Evolutionary conservation across 2,797 vertebrate genomes (phyloP).

Genomic region (Eremophila alpestris): DNA sequence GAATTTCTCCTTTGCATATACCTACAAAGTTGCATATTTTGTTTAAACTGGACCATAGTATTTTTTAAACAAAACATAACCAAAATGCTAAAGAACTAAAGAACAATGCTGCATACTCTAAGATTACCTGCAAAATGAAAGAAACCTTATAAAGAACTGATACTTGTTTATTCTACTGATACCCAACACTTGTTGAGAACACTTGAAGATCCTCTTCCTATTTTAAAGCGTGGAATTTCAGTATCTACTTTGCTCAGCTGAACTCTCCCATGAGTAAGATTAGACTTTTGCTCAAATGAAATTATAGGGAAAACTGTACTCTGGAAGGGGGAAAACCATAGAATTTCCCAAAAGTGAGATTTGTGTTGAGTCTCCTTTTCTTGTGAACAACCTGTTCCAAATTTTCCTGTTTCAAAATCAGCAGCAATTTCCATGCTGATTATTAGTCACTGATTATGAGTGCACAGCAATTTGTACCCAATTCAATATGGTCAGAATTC

Average conservation of each 20-base stretch:
- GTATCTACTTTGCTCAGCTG: background rate
- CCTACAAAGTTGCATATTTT: background rate
- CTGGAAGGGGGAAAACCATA: background rate
- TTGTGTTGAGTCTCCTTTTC: background rate
- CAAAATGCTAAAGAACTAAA: background rate
- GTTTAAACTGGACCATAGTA: background rate
- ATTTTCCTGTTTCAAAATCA: background rate
- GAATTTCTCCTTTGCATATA: background rate
- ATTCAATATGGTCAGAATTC: background rate
- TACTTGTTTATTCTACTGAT: background rate
- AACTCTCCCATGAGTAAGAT: background rate
- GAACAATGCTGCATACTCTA: background rate
- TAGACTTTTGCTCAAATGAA: background rate
- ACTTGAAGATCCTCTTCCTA: background rate
- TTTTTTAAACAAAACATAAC: background rate
- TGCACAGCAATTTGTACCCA: background rate
- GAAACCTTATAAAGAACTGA: background rate
- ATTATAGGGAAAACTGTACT: background rate
- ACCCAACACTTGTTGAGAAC: background rate
- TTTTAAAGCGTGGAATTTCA: background rate
- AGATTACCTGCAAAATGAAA: background rate
- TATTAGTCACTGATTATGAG: background rate
- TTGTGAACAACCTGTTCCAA: background rate
- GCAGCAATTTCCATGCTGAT: background rate
- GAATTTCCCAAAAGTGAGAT: background rate